Percentiles rank a stretch among this genome's conserved stretches.
phyloP scores from a whole-genome alignment of 2,888 invertebrate genomes.

The Acrobasis suavella region DNA sequence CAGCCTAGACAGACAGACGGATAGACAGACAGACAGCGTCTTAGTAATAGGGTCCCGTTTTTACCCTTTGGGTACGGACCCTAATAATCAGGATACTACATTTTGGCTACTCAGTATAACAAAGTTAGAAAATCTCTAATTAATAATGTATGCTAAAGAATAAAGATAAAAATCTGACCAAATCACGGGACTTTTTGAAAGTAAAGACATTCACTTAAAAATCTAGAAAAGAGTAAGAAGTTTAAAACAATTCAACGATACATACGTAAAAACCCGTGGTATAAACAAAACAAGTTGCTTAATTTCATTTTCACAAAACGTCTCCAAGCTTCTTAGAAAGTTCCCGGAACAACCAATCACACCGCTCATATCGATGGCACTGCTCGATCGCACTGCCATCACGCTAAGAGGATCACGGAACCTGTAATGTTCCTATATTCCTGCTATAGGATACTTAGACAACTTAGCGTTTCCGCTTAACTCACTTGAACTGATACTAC shows the following conservation, averaged over 20 bases:
- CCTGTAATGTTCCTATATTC: slow-evolving; percentile 52
- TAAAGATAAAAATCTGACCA: no score
- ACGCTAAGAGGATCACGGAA: slow-evolving; percentile 69
- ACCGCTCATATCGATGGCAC: slow-evolving; percentile 30
- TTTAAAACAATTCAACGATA: background rate
- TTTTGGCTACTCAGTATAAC: no score
- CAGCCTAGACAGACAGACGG: no score
- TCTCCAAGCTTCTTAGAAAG: background rate
- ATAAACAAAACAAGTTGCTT: background rate
- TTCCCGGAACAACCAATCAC: slow-evolving; percentile 18
- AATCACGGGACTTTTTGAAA: no score
- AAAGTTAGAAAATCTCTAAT: no score
- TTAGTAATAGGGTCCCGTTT: no score
- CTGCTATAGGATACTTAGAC: slow-evolving; percentile 42
- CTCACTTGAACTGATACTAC: slow-evolving; percentile 26
- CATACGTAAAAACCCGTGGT: no score
- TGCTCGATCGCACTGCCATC: slow-evolving; percentile 55
- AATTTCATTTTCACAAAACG: background rate
- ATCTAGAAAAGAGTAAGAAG: background rate
- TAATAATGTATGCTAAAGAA: no score
- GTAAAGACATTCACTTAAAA: no score
- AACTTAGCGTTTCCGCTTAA: slow-evolving; percentile 34
- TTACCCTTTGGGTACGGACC: no score
- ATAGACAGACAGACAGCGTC: no score
- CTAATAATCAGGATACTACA: no score